Conservation (phyloP, 2,113 vertebrate species). For the Lepidothrix coronata region DNA sequence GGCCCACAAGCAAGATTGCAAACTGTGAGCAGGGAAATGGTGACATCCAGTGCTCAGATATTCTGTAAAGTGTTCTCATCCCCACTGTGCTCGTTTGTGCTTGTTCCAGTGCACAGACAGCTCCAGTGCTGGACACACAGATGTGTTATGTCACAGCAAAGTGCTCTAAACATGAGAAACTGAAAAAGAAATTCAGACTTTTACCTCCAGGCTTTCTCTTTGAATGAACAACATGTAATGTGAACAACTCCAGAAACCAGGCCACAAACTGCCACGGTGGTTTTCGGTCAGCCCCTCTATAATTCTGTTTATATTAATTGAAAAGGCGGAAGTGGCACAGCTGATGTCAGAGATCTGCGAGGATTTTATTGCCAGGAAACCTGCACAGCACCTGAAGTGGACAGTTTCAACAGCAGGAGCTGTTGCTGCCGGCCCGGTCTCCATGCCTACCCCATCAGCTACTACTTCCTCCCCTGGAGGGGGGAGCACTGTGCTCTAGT, state of each 20-base stretch:
- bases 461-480: neutral
- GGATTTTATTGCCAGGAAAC: neutral
- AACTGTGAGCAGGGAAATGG: neutral
- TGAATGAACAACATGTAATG: neutral
- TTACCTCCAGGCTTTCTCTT: neutral
- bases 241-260: neutral
- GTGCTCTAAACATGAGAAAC: neutral
- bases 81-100: rapidly evolving
- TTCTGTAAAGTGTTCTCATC: neutral
- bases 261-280: neutral
- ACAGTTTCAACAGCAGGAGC: neutral
- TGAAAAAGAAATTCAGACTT: neutral
- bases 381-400: neutral
- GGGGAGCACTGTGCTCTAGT: neutral
- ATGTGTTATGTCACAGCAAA: neutral
- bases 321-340: neutral
- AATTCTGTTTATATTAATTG: neutral
- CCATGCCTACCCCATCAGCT: neutral
- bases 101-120: neutral
- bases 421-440: neutral
- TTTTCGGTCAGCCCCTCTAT: neutral
- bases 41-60: slow-evolving; percentile 29
- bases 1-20: neutral
- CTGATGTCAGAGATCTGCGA: neutral
- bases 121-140: rapidly evolving